Evolutionary conservation across 2,888 invertebrate species (phyloP), one percentile per base, ranked within the genome.

Genomic region (Ceramica pisi): DNA sequence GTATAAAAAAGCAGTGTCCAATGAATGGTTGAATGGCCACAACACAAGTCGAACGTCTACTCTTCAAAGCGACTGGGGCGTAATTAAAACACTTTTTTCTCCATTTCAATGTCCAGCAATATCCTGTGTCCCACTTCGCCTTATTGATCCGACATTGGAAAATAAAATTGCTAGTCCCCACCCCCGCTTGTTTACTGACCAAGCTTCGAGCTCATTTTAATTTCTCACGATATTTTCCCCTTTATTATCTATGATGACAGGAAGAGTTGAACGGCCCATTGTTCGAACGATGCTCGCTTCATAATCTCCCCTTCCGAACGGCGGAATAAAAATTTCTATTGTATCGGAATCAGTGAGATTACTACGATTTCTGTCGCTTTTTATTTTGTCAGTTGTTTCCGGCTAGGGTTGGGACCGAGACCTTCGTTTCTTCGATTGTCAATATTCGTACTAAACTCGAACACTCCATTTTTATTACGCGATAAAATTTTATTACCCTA

Each of bases 71-170:
- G 84, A 80, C 86, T 56, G 76, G 78, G 75, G 81, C 87, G 90
- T 93, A 93, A 94, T 94, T 93, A 93, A 92, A 91, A 87, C 85
- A 80, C 85, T 86, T 86, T 88, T 91, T 91, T 87, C 90, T 90
- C 86, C 81, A 86, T 86, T 90, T 87, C 89, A 87, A 88, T 91
- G 90, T 90, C 89, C 89, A 88, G 89, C 90, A 93, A 94, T 92
- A 93, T 93, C 91, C 92, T 89, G 89, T 87, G 92, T 89, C 89
- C 93, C 86, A 92, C 83, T 92, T 91, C 86, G 83, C 64, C 85
- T 87, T 91, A 92, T 94, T 90, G 92, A 92, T 90, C 90, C 88
- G 84, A 86, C 88, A 91, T 92, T 90, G 92, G 91, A 92, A 92
- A 92, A 92, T 92, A 92, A 88, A 89, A 88, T 86, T 83, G 74